Base-by-base conservation (phyloP, 2,888 invertebrate species). In the Eupithecia exiguata region DNA sequence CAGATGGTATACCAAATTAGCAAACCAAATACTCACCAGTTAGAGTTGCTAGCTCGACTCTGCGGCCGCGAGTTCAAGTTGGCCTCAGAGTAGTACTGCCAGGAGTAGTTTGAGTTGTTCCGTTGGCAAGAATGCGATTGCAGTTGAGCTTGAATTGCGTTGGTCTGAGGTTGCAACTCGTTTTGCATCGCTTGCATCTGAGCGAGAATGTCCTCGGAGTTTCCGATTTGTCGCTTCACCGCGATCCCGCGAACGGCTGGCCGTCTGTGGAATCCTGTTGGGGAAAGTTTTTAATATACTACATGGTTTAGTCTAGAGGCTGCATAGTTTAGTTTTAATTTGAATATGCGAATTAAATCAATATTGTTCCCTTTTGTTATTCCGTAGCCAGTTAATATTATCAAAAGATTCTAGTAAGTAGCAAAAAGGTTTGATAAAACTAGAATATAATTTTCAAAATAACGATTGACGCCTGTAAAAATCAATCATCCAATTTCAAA, bases 231-330 rank as follows among this genome's bases (percentile, higher is more conserved):
- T n/a, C 98, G 97, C 86, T 98, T 98, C 49, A 91, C 87, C 0
- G 92, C 90, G 78, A 98, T 98, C 0, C 98, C 98, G 1, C 98
- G 96, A 1, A 98, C 98, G 0, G 97, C 97, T 0, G 98, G 98
- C n/a, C 98, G 95, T 53, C 97, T 96, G 84, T 97, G 97, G 88
- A 98, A 98, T 0, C 66, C 66, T 66, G 66, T 40, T 66, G 25
- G 10, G 16, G 62, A 18, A 62, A 62, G 18, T 62, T 58, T 25
- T 58, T 25, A 21, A 53, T 53, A 53, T 21, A 10, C 4, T 21
- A 49, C n/a, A 5, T 49, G 6, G 6, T 49, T 1, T 0, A 49
- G 49, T 49, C 6, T 1, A 46, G 1, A 18, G 5, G 6, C 18
- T 18, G 5, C 5, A 18, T 46, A 18, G 6, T 46, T 46, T 49